A percentile compares a stretch with the other conserved stretches of the same genome.
Conservation (phyloP, 2,113 vertebrate genomes). For the Arenaria interpres region DNA sequence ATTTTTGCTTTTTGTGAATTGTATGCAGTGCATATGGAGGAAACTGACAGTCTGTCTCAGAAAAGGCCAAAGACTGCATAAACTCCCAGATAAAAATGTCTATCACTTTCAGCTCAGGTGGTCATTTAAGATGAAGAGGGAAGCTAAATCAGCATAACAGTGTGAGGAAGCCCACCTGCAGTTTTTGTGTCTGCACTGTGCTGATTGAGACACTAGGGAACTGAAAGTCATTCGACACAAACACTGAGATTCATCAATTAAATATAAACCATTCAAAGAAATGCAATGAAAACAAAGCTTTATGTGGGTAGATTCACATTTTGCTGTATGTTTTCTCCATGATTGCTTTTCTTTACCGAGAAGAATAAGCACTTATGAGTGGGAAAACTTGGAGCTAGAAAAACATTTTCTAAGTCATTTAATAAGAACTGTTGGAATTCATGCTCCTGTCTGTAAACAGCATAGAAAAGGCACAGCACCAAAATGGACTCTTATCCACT, state of each 20-base stretch:
- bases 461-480: background rate
- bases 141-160: conserved; percentile 1
- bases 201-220: conserved; percentile 35
- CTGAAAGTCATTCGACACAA: conserved; percentile 14
- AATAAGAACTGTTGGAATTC: background rate
- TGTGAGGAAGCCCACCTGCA: conserved; percentile 26
- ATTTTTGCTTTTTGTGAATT: conserved; percentile 13
- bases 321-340: background rate
- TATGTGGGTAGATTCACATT: background rate
- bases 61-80: conserved; percentile 62
- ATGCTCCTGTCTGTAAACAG: background rate
- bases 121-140: conserved; percentile 63
- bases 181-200: background rate
- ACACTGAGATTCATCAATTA: conserved; percentile 30
- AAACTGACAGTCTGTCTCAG: background rate
- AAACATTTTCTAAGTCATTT: background rate
- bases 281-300: conserved; percentile 7
- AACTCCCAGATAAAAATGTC: conserved; percentile 38
- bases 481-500: fast-evolving
- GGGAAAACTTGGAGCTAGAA: background rate
- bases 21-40: background rate
- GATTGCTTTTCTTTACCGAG: background rate
- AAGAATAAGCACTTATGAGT: background rate
- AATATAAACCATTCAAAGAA: conserved; percentile 12
- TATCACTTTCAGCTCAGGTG: conserved; percentile 37